Percentiles rank a stretch among this genome's conserved stretches.
These are phyloP conservation scores for Acromyrmex echinatior DNA, from an alignment of 1,140 invertebrate genomes.

Conservation along the genomic window DNA sequence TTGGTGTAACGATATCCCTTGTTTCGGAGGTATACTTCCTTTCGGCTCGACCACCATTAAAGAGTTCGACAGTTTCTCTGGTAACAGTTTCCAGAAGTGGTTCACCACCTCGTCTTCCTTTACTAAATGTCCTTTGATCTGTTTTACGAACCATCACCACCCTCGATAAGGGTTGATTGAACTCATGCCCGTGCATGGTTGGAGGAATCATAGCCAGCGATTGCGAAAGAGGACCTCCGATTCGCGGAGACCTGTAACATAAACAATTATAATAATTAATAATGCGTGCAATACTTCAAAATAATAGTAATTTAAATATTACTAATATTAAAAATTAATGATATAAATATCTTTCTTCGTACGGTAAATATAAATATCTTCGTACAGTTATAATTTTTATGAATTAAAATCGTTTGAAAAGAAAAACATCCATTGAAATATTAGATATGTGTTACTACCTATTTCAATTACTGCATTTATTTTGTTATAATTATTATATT, in stretches of 20 bases:
- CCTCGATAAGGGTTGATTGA: constrained; percentile 87
- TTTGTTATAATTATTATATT: constrained; percentile 8
- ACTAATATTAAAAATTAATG: background rate
- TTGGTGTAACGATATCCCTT: constrained; percentile 86
- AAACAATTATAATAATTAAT: constrained; percentile 34
- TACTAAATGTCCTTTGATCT: constrained; percentile 88
- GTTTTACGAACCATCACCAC: constrained; percentile 90
- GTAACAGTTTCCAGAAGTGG: constrained; percentile 88
- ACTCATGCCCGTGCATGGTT: constrained; percentile 88
- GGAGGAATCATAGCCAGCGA: constrained; percentile 86
- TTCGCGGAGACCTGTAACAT: constrained; percentile 82
- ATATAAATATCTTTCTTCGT: too few species aligned
- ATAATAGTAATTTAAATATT: background rate
- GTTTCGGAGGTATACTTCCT: constrained; percentile 88
- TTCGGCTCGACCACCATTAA: constrained; percentile 87
- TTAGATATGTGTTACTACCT: background rate
- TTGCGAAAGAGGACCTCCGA: constrained; percentile 85
- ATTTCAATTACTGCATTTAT: background rate
- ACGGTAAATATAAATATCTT: too few species aligned
- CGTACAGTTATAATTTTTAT: constrained; percentile 2
- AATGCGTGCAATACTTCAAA: background rate
- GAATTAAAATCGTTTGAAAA: constrained; percentile 1
- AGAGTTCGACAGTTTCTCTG: constrained; percentile 88
- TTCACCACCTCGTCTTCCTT: constrained; percentile 84
- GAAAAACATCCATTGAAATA: background rate